Percentiles rank a stretch among this genome's conserved stretches.
Conservation (phyloP, 2,888 invertebrate species). For the Bibio marci region DNA sequence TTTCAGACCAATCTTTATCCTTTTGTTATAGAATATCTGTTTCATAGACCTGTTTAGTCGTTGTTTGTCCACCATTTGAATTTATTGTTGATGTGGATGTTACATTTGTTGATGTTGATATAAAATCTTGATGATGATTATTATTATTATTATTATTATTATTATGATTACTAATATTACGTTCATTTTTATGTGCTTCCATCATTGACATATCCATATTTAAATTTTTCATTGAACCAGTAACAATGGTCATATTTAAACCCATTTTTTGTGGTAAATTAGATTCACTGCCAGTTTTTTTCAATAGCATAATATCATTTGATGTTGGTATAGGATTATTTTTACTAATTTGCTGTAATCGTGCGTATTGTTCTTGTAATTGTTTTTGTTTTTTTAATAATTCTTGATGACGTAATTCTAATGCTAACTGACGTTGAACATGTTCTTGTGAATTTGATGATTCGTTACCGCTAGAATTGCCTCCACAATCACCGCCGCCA, state of each 20-base stretch:
- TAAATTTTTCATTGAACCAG: conserved; percentile 16
- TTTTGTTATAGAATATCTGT: conserved; percentile 80
- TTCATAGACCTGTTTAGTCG: conserved; percentile 73
- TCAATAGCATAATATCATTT: conserved; percentile 40
- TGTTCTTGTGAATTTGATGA: conserved; percentile 60
- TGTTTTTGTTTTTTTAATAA: conserved; percentile 73
- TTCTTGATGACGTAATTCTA: conserved; percentile 80
- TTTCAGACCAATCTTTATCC: conserved; percentile 25
- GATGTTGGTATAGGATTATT: conserved; percentile 48
- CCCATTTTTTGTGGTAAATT: conserved; percentile 73
- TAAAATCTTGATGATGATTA: no score
- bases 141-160: no score
- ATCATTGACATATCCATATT: no score
- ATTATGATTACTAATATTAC: no score
- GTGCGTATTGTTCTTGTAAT: conserved; percentile 79
- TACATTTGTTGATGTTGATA: no score
- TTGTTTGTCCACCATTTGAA: no score
- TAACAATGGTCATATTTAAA: conserved; percentile 34
- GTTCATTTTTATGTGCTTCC: no score
- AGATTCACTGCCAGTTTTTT: conserved; percentile 79
- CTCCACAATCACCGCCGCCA: conserved; percentile 18
- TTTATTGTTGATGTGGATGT: no score
- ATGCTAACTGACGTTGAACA: conserved; percentile 49
- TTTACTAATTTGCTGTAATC: conserved; percentile 73
- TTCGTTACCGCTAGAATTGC: conserved; percentile 57